Base-by-base conservation (phyloP, 2,888 invertebrate genomes). In the Conus canariensis region DNA sequence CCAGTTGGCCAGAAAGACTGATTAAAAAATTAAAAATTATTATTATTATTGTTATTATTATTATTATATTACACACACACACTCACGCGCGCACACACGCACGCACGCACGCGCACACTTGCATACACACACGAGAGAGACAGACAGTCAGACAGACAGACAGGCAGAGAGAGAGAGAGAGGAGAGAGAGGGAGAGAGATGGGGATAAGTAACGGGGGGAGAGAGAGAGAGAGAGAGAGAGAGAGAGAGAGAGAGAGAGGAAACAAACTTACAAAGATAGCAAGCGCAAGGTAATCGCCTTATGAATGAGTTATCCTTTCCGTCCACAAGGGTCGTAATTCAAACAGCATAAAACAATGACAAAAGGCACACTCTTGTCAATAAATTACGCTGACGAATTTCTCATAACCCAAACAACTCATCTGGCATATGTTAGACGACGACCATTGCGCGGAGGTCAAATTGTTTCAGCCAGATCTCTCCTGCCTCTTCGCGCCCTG, bases 191-290 rank as follows among this genome's bases (percentile, higher is more conserved):
- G 6, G 74, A 74, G 22, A 30, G 30, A 30, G 30, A 30, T 30
- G 30, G 30, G 30, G 30, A 30, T 30, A 30, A 30, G 30, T 30
- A 30, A 30, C 30, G 30, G 2, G 30, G 2, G 30, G 0, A 74
- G 74, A 74, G 22, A 74, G 74, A 74, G 22, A 74, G 74, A 74
- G 74, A 74, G 74, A 74, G 22, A 74, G 74, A 74, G 74, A 74
- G 74, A 74, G 74, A 74, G 74, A 74, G 74, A 74, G 74, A 74
- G 74, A 74, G 74, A 74, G 74, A 74, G 74, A 74, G 3, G n/a
- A 22, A 64, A 64, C 60, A 22, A 77, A 77, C 77, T 77, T 77
- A 77, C 77, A 25, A 9, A 10, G 77, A 77, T 0, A 10, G 16
- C 77, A 77, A 30, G 19, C 22, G 8, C 22, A 74, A 74, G 22